Evolutionary conservation across 2,888 invertebrate genomes (phyloP).

Genomic region (Acanthacorydalis orientalis): DNA sequence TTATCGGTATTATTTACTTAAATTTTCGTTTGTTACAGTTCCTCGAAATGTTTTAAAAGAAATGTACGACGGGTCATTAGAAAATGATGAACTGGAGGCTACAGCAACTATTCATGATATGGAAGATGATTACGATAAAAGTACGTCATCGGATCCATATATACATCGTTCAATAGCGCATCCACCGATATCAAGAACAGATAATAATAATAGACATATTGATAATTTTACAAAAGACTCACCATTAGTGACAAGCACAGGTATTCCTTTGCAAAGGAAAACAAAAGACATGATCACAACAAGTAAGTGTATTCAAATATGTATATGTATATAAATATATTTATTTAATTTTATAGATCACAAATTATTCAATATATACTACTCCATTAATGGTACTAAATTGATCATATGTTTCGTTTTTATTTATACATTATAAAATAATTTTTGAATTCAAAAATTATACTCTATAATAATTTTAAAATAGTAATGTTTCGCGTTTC

Average conservation of each 20-base stretch:
- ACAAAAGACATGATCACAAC: conserved; percentile 18
- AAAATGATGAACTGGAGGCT: conserved; percentile 51
- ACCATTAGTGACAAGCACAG: conserved; percentile 15
- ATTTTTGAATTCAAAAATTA: neutral
- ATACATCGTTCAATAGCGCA: conserved; percentile 36
- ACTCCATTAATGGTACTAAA: no score
- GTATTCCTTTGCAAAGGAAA: conserved; percentile 18
- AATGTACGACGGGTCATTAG: conserved; percentile 61
- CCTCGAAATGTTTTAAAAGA: conserved; percentile 70
- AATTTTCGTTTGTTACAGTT: conserved; percentile 32
- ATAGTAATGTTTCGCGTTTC: no score
- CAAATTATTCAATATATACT: neutral
- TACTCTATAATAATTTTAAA: no score
- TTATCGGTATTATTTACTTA: neutral
- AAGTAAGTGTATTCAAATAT: conserved; percentile 16
- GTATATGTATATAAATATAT: neutral
- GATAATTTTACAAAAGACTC: conserved; percentile 22
- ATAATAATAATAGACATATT: conserved; percentile 24
- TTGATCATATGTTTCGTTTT: no score
- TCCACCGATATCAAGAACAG: conserved; percentile 36
- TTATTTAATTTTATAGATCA: neutral
- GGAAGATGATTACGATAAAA: conserved; percentile 32
- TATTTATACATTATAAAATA: neutral
- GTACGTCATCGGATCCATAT: conserved; percentile 30
- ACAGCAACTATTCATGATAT: conserved; percentile 26